These are phyloP conservation scores for Microcebus griseorufus DNA, from an alignment of 2,113 vertebrate species.

Conservation along the genomic window DNA sequence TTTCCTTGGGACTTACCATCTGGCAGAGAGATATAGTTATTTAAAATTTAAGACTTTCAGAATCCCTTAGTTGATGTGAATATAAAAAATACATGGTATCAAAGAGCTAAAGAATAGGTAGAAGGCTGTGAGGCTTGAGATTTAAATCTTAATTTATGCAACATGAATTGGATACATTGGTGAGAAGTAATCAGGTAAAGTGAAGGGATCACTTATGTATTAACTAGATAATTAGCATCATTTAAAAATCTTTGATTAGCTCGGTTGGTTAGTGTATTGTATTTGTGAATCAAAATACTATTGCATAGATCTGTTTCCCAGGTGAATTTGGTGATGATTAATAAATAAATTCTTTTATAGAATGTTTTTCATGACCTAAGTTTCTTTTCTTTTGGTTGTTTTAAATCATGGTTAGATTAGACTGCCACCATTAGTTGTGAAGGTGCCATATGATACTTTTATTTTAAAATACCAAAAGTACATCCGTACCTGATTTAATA, in stretches of 20 bases:
- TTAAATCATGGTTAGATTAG: constrained; percentile 26
- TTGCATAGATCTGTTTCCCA: neutral
- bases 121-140: neutral
- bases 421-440: neutral
- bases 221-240: neutral
- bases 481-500: neutral
- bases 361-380: neutral
- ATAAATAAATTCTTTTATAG: neutral
- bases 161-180: neutral
- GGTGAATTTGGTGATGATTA: constrained; percentile 22
- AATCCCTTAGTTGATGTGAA: neutral
- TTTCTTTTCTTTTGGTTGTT: constrained; percentile 27
- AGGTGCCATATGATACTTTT: neutral
- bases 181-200: constrained; percentile 23
- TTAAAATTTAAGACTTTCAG: constrained; percentile 30
- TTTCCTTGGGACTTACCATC: neutral
- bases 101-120: neutral
- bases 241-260: constrained; percentile 1
- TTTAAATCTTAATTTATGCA: neutral
- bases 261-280: neutral
- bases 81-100: neutral
- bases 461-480: neutral
- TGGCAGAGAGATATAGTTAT: neutral
- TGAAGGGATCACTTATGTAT: neutral
- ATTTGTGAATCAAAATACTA: neutral